phyloP scores from a whole-genome alignment of 2,797 vertebrate species.

The Odontamblyopus lacepedii region DNA sequence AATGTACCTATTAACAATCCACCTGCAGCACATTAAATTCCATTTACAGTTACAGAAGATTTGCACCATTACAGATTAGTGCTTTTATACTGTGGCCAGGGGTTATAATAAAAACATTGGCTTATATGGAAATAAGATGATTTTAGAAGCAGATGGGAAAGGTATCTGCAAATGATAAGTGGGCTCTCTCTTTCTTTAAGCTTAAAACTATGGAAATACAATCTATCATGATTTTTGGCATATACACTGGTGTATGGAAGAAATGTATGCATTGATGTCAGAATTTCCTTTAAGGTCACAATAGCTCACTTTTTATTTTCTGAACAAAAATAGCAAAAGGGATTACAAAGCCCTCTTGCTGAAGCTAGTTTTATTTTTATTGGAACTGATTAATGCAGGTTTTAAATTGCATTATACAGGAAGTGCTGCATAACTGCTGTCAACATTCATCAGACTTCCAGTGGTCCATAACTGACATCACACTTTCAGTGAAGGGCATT shows the following conservation, averaged over 20 bases:
- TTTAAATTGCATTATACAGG: neutral
- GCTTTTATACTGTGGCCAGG: neutral
- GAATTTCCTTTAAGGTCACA: slow-evolving; percentile 1
- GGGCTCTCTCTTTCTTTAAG: slow-evolving; percentile 9
- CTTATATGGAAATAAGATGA: slow-evolving; percentile 3
- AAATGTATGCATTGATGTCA: neutral
- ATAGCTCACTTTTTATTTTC: neutral
- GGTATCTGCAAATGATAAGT: slow-evolving; percentile 19
- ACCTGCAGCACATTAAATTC: neutral
- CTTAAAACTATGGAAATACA: slow-evolving; percentile 6
- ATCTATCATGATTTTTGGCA: slow-evolving; percentile 12
- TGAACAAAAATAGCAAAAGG: neutral
- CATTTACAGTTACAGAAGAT: neutral
- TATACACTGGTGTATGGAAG: neutral
- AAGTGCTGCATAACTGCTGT: slow-evolving; percentile 2
- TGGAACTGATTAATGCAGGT: neutral
- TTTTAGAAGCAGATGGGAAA: slow-evolving; percentile 20
- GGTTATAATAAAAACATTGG: slow-evolving; percentile 7
- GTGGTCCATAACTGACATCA: neutral
- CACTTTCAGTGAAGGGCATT: neutral
- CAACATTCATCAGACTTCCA: neutral
- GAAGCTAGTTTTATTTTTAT: neutral
- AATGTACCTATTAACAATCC: neutral
- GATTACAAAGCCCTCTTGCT: slow-evolving; percentile 5
- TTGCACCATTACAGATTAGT: neutral